Evolutionary conservation across 2,888 invertebrate genomes (phyloP), one percentile per base, ranked within the genome.

Genomic region (Volucella zonaria): DNA sequence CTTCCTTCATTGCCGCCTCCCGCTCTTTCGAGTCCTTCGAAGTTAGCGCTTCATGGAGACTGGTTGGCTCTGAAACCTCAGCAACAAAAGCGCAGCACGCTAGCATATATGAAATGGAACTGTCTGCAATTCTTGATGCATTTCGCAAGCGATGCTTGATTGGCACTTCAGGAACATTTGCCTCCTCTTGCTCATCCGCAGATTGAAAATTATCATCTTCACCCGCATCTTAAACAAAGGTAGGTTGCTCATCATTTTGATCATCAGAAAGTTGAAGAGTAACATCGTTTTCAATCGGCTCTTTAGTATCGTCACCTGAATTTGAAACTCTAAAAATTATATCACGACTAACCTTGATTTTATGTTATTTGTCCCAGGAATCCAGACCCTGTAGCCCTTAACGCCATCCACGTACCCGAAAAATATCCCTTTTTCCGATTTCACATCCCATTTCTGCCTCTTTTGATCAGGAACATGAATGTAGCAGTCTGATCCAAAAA

Each of bases 301-400:
- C 23, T 23, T 14, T 47, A 45, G 11, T 18, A 4, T 52, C 52
- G 11, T 62, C 62, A 47, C 14, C 38, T 62, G 31, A 3, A 12
- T 23, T n/a, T 14, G 23, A 38, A 14, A 31, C 31, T 45, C 12
- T 52, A 52, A 52, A 23, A 23, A 23, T 23, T 23, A 31, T 31
- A 14, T 40, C 51, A 49, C 18, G 18, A 51, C 12, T 18, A 42
- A 42, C 18, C 18, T 42, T 66, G 1, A 66, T 66, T 40, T 23
- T 66, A 66, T 66, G 18, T 23, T 66, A 23, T 66, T 52, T 10
- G 52, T 52, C 2, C 18, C 51, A 42, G 11, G 12, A 0, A 66
- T 51, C 66, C 18, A 66, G 8, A 66, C 66, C 42, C 18, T 66
- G 42, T 52, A 51, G 0, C 66, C 66, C 14, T 64, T 64, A 1